Evolutionary conservation across 1,140 invertebrate species (phyloP).

Genomic region (Aporrectodea caliginosa): DNA sequence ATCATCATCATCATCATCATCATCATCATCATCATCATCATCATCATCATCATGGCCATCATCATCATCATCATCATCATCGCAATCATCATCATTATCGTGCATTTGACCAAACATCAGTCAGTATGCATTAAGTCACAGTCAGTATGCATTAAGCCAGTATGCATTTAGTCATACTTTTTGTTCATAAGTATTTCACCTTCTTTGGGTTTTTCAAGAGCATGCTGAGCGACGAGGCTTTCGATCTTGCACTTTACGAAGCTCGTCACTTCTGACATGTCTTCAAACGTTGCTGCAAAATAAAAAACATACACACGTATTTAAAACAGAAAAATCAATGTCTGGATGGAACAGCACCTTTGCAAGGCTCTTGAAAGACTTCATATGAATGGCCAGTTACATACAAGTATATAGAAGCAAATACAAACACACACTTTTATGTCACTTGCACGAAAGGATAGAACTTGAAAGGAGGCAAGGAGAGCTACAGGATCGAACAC

Average conservation of each 20-base stretch:
- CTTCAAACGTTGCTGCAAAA: constrained; percentile 68
- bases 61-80: constrained; percentile 32
- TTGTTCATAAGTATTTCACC: background rate
- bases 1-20: constrained; percentile 47
- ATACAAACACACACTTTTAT: no score
- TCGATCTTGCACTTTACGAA: constrained; percentile 96
- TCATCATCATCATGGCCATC: no score
- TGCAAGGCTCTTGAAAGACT: no score
- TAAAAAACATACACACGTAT: no score
- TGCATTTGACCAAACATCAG: constrained; percentile 49
- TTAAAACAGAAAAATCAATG: no score
- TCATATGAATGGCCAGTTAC: no score
- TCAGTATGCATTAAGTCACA: constrained; percentile 8
- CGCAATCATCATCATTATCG: constrained; percentile 21
- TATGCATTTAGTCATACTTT: constrained; percentile 25
- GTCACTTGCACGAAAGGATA: no score
- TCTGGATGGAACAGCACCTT: no score
- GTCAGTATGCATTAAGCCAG: no score
- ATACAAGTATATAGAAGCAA: no score
- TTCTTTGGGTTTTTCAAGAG: constrained; percentile 34
- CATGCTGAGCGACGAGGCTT: constrained; percentile 70
- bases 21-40: constrained; percentile 32
- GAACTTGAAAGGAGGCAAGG: no score
- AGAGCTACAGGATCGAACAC: no score
- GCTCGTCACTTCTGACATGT: constrained; percentile 86